Base-by-base conservation (phyloP, 2,888 invertebrate species). In the Drosophila testacea region DNA sequence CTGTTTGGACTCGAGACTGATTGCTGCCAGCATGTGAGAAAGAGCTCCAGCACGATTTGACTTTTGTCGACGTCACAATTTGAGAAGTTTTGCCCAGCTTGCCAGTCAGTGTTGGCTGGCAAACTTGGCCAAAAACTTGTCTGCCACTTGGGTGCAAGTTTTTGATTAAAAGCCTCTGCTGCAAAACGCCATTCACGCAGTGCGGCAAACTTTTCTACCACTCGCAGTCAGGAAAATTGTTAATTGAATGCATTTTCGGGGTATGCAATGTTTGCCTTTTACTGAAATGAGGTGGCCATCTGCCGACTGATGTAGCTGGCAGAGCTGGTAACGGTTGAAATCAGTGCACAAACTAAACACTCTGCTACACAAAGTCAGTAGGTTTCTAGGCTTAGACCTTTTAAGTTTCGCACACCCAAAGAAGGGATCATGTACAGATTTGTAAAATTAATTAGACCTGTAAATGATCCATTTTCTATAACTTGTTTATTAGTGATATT, bases 21-120 rank as follows among this genome's bases (percentile, higher is more conserved):
- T 88, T 88, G 86, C 73, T 65, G 73, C 48, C 46, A 57, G 52
- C 55, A 52, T 57, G 57, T 64, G 51, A 57, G 63, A 34, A 57
- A 48, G 50, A 48, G 50, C 65, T 22, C 39, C 30, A 63, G 83
- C 88, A 88, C 78, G 81, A 83, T 86, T 88, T 88, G 83, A 88
- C 88, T 83, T 83, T 83, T 83, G 83, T 83, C 74, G 78, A 86
- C 86, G 88, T 88, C 88, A 83, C 88, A 88, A 88, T 83, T 83
- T 70, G 74, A 63, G 77, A 81, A 88, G 81, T 83, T 83, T 83
- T 74, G 51, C 69, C 65, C 50, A 30, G 59, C 44, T 42, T 46
- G 34, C 30, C 16, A 54, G 54, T 6, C 54, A 46, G 56, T 46
- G 46, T 55, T 57, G 46, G 46, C 66, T 62, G 69, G 63, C 77